Evolutionary conservation across 2,888 invertebrate genomes (phyloP).

Genomic region (Lasioglossum vierecki): DNA sequence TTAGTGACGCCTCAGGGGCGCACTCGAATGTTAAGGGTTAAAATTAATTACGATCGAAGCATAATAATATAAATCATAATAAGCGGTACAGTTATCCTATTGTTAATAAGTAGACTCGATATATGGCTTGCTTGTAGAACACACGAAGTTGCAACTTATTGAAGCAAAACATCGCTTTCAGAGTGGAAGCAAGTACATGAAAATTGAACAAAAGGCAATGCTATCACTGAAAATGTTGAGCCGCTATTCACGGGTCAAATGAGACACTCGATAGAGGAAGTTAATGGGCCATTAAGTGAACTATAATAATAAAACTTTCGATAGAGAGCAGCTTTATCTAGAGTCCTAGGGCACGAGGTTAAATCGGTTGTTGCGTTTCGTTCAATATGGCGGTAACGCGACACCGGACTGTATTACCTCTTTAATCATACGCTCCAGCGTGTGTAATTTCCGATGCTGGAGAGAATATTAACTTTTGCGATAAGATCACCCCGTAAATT

Average conservation of each 20-base stretch:
- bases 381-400: slow-evolving; percentile 70
- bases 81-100: not conserved
- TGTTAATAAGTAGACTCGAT: not conserved
- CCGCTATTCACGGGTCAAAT: not conserved
- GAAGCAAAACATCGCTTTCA: not conserved
- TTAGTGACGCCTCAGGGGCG: too few relatives aligned
- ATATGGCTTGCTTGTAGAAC: not conserved
- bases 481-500: slow-evolving; percentile 56
- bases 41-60: too few relatives aligned
- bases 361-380: slow-evolving; percentile 20
- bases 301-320: slow-evolving; percentile 57
- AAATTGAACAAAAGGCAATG: not conserved
- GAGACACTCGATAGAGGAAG: slow-evolving; percentile 14
- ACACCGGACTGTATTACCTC: slow-evolving; percentile 62
- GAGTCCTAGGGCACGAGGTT: slow-evolving; percentile 16
- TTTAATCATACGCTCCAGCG: slow-evolving; percentile 57
- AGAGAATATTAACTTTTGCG: slow-evolving; percentile 50
- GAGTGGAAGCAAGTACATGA: not conserved
- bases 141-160: not conserved
- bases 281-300: slow-evolving; percentile 64
- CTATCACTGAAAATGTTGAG: not conserved
- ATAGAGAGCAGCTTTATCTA: slow-evolving; percentile 27
- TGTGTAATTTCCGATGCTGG: slow-evolving; percentile 27
- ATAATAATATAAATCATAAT: too few relatives aligned
- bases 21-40: too few relatives aligned